These are phyloP conservation scores for Chelonoidis abingdonii DNA, from an alignment of 2,113 vertebrate genomes.

Conservation along the genomic window DNA sequence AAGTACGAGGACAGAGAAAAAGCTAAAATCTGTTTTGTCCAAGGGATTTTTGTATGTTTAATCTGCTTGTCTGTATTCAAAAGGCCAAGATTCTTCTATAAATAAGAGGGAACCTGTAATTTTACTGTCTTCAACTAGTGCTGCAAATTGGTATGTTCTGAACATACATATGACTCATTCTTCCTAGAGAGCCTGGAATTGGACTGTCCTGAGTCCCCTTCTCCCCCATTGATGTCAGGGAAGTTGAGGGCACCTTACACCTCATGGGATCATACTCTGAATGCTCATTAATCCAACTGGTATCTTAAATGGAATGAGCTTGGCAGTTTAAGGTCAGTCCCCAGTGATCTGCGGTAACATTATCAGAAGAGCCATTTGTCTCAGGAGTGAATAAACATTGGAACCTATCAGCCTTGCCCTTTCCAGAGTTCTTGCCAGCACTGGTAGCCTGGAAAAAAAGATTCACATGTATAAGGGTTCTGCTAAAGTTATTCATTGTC, in stretches of 20 bases:
- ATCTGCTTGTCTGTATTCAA: slow-evolving; percentile 9
- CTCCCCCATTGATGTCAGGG: not conserved
- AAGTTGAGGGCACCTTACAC: slow-evolving; percentile 29
- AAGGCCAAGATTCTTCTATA: not conserved
- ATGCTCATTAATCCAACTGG: not conserved
- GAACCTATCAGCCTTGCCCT: slow-evolving; percentile 3
- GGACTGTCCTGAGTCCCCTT: not conserved
- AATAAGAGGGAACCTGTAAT: fast-evolving
- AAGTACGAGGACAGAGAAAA: not conserved
- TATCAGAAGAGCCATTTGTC: slow-evolving; percentile 52
- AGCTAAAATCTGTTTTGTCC: not conserved
- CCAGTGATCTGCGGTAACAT: slow-evolving; percentile 16
- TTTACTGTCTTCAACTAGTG: not conserved
- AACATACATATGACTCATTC: not conserved
- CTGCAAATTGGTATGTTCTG: slow-evolving; percentile 1
- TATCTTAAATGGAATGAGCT: slow-evolving; percentile 33
- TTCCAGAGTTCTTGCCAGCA: slow-evolving; percentile 56
- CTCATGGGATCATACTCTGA: not conserved
- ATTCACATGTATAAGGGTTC: not conserved
- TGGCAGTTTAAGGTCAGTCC: slow-evolving; percentile 53
- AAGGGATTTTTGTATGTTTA: not conserved
- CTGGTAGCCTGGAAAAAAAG: not conserved
- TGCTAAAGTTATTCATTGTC: not conserved
- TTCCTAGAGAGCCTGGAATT: not conserved
- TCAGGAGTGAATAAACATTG: slow-evolving; percentile 31